These are phyloP conservation scores for Holcopasites calliopsidis DNA, from an alignment of 1,140 invertebrate genomes.

Conservation along the genomic window DNA sequence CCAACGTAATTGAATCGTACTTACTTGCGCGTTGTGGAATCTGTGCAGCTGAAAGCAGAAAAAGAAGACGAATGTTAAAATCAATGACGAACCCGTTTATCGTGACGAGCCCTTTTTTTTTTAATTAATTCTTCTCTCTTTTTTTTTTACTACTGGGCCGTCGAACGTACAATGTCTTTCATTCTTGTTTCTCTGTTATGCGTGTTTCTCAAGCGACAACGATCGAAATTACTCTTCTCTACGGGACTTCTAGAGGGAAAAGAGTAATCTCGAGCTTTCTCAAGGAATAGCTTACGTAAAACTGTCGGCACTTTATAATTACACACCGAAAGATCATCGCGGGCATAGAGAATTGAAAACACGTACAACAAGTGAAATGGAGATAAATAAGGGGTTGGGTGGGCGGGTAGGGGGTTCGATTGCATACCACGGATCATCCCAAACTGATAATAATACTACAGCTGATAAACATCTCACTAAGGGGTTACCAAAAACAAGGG, in stretches of 20 bases:
- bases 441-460: conserved; percentile 60
- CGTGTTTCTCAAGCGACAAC: conserved; percentile 15
- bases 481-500: conserved; percentile 53
- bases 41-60: conserved; percentile 91
- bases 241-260: conserved; percentile 3
- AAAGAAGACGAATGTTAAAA: conserved; percentile 72
- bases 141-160: neutral
- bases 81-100: conserved; percentile 52
- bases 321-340: neutral
- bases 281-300: no score
- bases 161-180: neutral
- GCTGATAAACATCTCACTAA: conserved; percentile 62
- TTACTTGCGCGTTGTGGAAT: conserved; percentile 93
- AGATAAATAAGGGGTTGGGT: conserved; percentile 63
- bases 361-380: conserved; percentile 75
- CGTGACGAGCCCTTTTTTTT: conserved; percentile 30
- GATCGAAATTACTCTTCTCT: conserved; percentile 16
- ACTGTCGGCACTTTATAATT: no score
- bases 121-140: neutral
- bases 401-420: conserved; percentile 59
- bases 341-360: conserved; percentile 60
- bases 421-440: conserved; percentile 76
- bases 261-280: neutral
- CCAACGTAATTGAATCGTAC: conserved; percentile 76
- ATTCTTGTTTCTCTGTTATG: conserved; percentile 5